Conservation (phyloP, 2,113 vertebrate genomes). For the Riparia riparia region DNA sequence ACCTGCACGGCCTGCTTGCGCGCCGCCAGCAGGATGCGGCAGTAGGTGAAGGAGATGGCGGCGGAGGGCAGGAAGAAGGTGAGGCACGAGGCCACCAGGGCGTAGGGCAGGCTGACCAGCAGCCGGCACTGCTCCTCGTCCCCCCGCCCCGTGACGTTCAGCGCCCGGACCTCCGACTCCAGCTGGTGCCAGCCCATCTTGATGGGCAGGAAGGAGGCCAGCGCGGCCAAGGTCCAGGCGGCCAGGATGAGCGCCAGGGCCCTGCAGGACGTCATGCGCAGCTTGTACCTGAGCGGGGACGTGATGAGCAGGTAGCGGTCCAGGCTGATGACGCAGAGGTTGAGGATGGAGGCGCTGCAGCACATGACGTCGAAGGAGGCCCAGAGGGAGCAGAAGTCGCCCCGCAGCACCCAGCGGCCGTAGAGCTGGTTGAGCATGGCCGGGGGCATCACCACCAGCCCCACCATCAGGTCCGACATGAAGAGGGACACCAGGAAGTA, state of each 20-base stretch:
- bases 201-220: constrained; percentile 95
- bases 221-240: constrained; percentile 88
- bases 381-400: constrained; percentile 90
- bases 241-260: constrained; percentile 87
- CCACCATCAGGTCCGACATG: constrained; percentile 96
- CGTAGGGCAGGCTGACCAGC: constrained; percentile 90
- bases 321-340: constrained; percentile 95
- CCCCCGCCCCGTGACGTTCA: constrained; percentile 64
- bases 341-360: constrained; percentile 97
- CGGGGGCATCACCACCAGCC: constrained; percentile 95
- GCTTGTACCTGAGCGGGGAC: constrained; percentile 93
- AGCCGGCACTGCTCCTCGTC: constrained; percentile 86
- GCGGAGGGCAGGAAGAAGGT: constrained; percentile 94
- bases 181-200: constrained; percentile 93
- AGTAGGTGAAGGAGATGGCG: constrained; percentile 97
- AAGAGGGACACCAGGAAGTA: constrained; percentile 97
- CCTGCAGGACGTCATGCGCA: constrained; percentile 89
- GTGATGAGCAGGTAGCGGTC: constrained; percentile 97
- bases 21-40: constrained; percentile 90
- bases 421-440: constrained; percentile 95
- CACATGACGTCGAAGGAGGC: constrained; percentile 97
- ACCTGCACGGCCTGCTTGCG: constrained; percentile 90
- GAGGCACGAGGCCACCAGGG: constrained; percentile 90
- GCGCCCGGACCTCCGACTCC: constrained; percentile 57
- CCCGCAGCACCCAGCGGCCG: constrained; percentile 89